Conservation (phyloP, 2,113 vertebrate genomes). For the Tetraodon nigroviridis region DNA sequence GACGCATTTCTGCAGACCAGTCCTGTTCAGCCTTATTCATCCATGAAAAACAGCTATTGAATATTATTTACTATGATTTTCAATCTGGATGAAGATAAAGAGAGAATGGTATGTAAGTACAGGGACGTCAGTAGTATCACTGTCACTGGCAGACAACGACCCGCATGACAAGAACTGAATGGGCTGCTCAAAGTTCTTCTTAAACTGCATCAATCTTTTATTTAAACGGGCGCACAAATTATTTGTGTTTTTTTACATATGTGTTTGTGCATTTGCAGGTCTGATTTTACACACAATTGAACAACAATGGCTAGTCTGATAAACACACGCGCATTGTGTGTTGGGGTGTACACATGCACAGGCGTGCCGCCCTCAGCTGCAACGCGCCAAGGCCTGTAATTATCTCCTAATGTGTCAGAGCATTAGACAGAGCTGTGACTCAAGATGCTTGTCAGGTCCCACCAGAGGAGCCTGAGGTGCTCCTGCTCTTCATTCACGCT, state of each 20-base stretch:
- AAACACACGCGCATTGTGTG: neutral
- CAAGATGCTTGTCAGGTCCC: slow-evolving; percentile 36
- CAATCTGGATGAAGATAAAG: neutral
- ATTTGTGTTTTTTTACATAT: neutral
- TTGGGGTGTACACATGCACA: slow-evolving; percentile 32
- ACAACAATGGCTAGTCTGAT: neutral
- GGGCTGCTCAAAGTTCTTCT: slow-evolving; percentile 22
- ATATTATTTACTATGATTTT: neutral
- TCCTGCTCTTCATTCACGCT: slow-evolving; percentile 25
- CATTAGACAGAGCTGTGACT: slow-evolving; percentile 49
- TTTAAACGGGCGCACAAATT: too few relatives aligned
- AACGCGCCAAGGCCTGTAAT: slow-evolving; percentile 45
- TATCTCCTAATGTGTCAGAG: slow-evolving; percentile 60
- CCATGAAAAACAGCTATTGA: slow-evolving; percentile 1
- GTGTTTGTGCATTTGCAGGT: neutral
- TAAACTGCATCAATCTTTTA: slow-evolving; percentile 4
- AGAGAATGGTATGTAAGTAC: neutral
- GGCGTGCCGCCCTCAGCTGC: slow-evolving; percentile 42
- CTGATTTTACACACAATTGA: neutral
- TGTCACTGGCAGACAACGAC: slow-evolving; percentile 24
- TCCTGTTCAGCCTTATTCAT: too few relatives aligned
- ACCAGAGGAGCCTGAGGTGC: slow-evolving; percentile 31
- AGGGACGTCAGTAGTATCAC: slow-evolving; percentile 21
- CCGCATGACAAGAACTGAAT: slow-evolving; percentile 15
- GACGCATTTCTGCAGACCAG: slow-evolving; percentile 44